These are phyloP conservation scores for Scaptomyza hsui DNA, from an alignment of 1,140 invertebrate genomes.

Conservation along the genomic window DNA sequence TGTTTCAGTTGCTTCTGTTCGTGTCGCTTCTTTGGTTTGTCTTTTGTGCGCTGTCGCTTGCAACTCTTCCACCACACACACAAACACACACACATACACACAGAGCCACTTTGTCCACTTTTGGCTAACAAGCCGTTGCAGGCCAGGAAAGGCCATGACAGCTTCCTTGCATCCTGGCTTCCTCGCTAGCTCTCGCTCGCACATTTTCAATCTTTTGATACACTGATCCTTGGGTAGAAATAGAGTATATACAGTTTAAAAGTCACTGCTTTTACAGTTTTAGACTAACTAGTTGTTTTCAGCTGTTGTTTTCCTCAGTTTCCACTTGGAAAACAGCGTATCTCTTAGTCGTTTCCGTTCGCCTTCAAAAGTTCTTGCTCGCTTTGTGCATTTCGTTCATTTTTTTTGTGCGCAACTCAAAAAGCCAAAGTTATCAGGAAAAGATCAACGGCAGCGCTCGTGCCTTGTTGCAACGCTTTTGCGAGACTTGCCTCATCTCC, in stretches of 20 bases:
- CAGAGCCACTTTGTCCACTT: slow-evolving; percentile 43
- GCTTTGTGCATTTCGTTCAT: slow-evolving; percentile 4
- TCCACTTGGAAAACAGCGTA: neutral
- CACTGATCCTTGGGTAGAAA: neutral
- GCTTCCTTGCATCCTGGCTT: neutral
- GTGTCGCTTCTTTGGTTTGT: slow-evolving; percentile 24
- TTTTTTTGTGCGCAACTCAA: slow-evolving; percentile 46
- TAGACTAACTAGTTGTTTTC: too few relatives aligned
- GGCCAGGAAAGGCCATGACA: slow-evolving; percentile 12
- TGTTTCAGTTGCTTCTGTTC: slow-evolving; percentile 1
- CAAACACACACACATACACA: too few relatives aligned
- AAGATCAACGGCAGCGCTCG: slow-evolving; percentile 70
- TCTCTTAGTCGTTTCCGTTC: neutral
- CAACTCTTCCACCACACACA: slow-evolving; percentile 44
- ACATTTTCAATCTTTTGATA: neutral
- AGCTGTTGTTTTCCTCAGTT: neutral
- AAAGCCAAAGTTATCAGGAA: slow-evolving; percentile 80
- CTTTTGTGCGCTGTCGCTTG: slow-evolving; percentile 49
- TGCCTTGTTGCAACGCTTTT: slow-evolving; percentile 22
- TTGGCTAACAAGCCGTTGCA: slow-evolving; percentile 27
- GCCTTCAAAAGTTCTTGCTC: neutral
- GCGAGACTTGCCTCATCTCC: neutral
- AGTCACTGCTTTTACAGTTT: too few relatives aligned
- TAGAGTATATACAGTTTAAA: neutral
- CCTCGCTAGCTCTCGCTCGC: neutral